Base-by-base conservation (phyloP, 2,797 vertebrate genomes). In the Zenarchopterus dispar region DNA sequence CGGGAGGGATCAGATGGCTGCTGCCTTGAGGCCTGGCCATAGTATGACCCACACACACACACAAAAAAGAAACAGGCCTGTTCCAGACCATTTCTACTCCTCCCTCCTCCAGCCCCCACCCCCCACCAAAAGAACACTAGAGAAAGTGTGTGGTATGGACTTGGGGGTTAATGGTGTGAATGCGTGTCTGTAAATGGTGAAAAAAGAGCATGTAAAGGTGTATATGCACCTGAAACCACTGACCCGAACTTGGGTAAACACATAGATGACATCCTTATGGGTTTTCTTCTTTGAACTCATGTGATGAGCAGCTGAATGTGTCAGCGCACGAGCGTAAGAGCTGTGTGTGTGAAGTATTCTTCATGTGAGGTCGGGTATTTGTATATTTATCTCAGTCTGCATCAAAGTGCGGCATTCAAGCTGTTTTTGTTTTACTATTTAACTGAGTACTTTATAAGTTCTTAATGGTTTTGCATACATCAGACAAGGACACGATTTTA, bases 41-140 rank as follows among this genome's bases (percentile, higher is more conserved):
- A 84, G 88, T 89, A 91, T 97, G 97, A 98, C 96, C 97, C 86
- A 90, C 79, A 89, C 17, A 23, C 22, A 33, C 26, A 56, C n/a
- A 28, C 2, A 21, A 93, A 95, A 96, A 46, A 22, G 31, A 96
- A 95, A 94, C 81, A 91, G 91, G 84, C 82, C 76, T 81, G 95
- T 95, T 95, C 96, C 91, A 96, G 91, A 93, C 93, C 92, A 94
- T 94, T 97, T 93, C 94, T 92, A 93, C 86, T 88, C 89, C 81
- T 84, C 90, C 86, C 79, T 81, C 85, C 87, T 84, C 79, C 84
- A 65, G 1, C 36, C 36, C 36, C 13, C 87, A 84, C 79, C 84
- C 67, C 88, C 84, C 67, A 75, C 86, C 88, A 92, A 90, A 93
- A 91, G 85, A 93, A 93, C 87, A 92, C 55, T 39, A 47, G 70